Conservation (phyloP, 2,888 invertebrate genomes). For the Drosophila dives region DNA sequence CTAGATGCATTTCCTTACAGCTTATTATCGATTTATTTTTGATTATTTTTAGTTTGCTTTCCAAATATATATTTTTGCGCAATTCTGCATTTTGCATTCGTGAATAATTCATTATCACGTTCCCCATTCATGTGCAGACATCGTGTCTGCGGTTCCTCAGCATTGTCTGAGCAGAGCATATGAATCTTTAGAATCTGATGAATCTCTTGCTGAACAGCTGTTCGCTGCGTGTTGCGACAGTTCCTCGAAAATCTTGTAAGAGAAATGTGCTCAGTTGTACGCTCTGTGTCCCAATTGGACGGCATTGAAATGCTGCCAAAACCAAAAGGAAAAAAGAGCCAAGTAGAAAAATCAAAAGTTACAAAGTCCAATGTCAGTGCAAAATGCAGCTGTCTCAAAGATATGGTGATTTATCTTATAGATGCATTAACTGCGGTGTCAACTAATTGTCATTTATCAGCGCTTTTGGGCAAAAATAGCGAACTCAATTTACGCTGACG, state of each 20-base stretch:
- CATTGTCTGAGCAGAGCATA: conserved; percentile 28
- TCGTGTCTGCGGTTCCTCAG: conserved; percentile 48
- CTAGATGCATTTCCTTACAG: not conserved
- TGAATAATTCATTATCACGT: conserved; percentile 31
- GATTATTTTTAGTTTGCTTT: not conserved
- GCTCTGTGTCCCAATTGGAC: conserved; percentile 45
- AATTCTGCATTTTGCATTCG: not conserved
- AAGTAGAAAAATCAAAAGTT: conserved; percentile 24
- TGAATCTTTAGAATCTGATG: conserved; percentile 4
- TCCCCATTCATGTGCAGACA: conserved; percentile 62
- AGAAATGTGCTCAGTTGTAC: not conserved
- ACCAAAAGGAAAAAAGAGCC: conserved; percentile 9
- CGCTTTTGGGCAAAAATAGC: conserved; percentile 54
- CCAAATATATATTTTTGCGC: not conserved
- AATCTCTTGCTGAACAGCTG: conserved; percentile 50
- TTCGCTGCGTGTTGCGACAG: conserved; percentile 36
- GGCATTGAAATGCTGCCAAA: conserved; percentile 74
- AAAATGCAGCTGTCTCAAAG: conserved; percentile 38
- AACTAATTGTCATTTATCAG: conserved; percentile 72
- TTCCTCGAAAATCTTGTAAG: not conserved
- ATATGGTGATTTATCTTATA: conserved; percentile 33
- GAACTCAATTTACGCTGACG: conserved; percentile 13
- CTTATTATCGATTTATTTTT: not conserved
- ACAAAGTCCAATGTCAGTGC: conserved; percentile 74
- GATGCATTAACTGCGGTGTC: conserved; percentile 40